Evolutionary conservation across 64 coral and sea anemone species (phyloP).

Genomic region (Pocillopora verrucosa): DNA sequence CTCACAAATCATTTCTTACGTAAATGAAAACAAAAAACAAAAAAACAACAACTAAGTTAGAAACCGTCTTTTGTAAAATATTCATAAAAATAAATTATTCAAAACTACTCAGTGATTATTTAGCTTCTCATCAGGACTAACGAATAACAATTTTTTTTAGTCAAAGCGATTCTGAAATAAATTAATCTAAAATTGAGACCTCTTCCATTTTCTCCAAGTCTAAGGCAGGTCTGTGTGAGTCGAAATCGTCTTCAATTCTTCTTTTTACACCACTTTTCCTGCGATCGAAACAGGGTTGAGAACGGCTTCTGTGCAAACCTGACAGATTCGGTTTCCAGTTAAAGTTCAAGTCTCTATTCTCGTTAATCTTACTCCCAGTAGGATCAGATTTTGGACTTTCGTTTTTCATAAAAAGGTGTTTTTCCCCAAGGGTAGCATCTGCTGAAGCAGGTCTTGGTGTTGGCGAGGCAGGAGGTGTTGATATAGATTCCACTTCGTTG

Average conservation of each 20-base stretch:
- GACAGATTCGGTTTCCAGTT: constrained; percentile 35
- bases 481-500: constrained; percentile 54
- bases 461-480: constrained; percentile 85
- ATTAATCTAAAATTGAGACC: constrained; percentile 50
- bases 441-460: constrained; percentile 89
- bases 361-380: not conserved
- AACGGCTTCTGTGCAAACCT: constrained; percentile 78
- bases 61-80: constrained; percentile 59
- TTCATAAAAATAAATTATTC: constrained; percentile 79
- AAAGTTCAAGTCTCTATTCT: constrained; percentile 33
- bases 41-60: constrained; percentile 30
- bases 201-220: constrained; percentile 98
- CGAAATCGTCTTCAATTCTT: constrained; percentile 63
- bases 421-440: constrained; percentile 67
- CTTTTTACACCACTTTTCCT: constrained; percentile 71
- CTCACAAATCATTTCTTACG: constrained; percentile 14
- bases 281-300: constrained; percentile 82
- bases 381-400: not conserved
- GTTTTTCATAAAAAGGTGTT: constrained; percentile 2
- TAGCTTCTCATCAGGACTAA: constrained; percentile 24
- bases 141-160: constrained; percentile 38
- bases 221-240: constrained; percentile 69
- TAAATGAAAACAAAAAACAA: not conserved
- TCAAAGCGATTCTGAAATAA: not conserved
- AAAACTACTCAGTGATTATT: constrained; percentile 59